Conservation (phyloP, 2,113 vertebrate species). For the Columba janthina region DNA sequence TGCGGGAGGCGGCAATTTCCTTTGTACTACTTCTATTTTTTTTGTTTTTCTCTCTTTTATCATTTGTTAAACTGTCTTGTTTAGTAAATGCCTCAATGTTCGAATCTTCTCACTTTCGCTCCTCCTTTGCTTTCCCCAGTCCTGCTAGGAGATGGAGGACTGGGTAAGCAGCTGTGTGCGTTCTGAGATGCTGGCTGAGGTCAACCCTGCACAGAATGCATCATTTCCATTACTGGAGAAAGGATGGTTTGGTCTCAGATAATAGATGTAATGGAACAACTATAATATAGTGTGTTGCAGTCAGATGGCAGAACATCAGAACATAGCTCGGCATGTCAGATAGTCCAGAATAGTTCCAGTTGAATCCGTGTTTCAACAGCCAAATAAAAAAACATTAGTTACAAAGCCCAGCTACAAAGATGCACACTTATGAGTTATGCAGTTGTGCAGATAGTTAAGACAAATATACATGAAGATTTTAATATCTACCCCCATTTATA, state of each 20-base stretch:
- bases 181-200: background rate
- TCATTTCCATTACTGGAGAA: background rate
- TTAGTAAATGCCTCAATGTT: background rate
- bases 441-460: background rate
- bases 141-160: background rate
- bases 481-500: background rate
- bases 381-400: background rate
- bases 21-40: background rate
- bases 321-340: background rate
- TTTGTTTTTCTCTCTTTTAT: fast-evolving
- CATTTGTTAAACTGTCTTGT: background rate
- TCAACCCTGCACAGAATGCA: background rate
- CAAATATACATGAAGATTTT: background rate
- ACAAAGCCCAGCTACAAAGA: background rate
- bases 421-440: fast-evolving
- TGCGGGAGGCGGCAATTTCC: background rate
- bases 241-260: background rate
- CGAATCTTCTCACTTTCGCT: background rate
- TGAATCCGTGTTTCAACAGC: background rate
- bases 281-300: background rate
- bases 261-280: background rate
- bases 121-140: background rate
- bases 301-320: background rate
- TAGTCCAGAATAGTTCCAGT: background rate
- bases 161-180: fast-evolving